phyloP scores from a whole-genome alignment of 2,888 invertebrate species.

The Smittia sp. region DNA sequence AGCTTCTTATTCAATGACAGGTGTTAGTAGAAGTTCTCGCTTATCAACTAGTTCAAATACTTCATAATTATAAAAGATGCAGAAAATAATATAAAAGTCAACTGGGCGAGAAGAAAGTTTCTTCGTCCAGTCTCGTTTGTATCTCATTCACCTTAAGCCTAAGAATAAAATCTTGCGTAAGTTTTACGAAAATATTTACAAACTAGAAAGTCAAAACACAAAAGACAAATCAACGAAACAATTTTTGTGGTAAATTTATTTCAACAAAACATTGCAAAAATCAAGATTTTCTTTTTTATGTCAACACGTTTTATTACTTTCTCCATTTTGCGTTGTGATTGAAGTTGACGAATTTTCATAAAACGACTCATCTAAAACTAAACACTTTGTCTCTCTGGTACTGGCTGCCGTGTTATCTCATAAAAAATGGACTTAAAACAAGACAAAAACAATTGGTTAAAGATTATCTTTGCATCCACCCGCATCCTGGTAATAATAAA shows the following conservation, averaged over 20 bases:
- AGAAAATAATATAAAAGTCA: background rate
- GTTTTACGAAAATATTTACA: constrained; percentile 3
- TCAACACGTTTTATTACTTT: background rate
- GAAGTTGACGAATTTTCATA: background rate
- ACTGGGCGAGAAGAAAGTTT: background rate
- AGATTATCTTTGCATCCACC: background rate
- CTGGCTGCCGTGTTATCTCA: background rate
- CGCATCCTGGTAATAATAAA: background rate
- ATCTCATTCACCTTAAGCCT: background rate
- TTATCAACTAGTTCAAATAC: background rate
- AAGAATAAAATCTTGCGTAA: background rate
- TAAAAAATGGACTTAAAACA: background rate
- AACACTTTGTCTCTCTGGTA: background rate
- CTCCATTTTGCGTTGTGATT: background rate
- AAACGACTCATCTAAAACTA: constrained; percentile 8
- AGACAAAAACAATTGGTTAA: background rate
- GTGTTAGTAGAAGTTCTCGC: background rate
- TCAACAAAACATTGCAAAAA: constrained; percentile 15
- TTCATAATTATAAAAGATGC: background rate
- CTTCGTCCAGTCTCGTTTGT: background rate
- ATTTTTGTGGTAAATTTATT: constrained; percentile 31
- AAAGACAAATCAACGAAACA: constrained; percentile 22
- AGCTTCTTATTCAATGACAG: background rate
- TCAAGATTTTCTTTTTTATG: constrained; percentile 22
- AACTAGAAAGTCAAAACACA: constrained; percentile 1